Evolutionary conservation across 2,888 invertebrate species (phyloP).

Genomic region (Trichogramma dendrolimi): DNA sequence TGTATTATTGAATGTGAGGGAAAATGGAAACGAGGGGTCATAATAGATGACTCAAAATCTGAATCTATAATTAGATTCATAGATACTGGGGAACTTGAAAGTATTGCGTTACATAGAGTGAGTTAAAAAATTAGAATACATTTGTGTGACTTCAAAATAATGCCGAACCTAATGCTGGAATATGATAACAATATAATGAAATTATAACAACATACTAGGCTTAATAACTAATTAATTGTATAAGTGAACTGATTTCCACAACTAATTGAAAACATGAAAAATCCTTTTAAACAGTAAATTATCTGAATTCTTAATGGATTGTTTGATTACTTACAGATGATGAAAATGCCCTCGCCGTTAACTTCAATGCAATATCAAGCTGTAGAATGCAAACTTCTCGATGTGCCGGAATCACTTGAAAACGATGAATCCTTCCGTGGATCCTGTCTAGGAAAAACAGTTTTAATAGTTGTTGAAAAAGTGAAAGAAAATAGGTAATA

Average conservation of each 20-base stretch:
- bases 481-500: constrained; percentile 51
- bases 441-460: constrained; percentile 37
- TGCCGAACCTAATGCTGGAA: constrained; percentile 2
- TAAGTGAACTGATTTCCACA: neutral
- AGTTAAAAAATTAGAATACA: constrained; percentile 35
- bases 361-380: constrained; percentile 51
- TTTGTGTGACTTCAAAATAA: constrained; percentile 9
- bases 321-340: constrained; percentile 48
- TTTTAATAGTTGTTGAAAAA: constrained; percentile 53
- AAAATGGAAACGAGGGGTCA: constrained; percentile 46
- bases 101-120: constrained; percentile 43
- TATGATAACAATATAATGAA: neutral
- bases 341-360: constrained; percentile 57
- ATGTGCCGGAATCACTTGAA: constrained; percentile 29
- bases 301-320: neutral
- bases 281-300: too few relatives aligned
- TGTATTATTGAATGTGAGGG: constrained; percentile 45
- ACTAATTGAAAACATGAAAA: neutral
- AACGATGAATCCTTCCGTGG: constrained; percentile 36
- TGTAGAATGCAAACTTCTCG: constrained; percentile 41
- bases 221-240: neutral
- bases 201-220: neutral
- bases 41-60: constrained; percentile 39
- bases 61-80: constrained; percentile 44
- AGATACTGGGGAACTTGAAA: constrained; percentile 46